A percentile compares a stretch with the other conserved stretches of the same genome.
These are phyloP conservation scores for Apostichopus japonicus DNA, from an alignment of 35 echinoderm and acorn worm genomes.

Conservation along the genomic window DNA sequence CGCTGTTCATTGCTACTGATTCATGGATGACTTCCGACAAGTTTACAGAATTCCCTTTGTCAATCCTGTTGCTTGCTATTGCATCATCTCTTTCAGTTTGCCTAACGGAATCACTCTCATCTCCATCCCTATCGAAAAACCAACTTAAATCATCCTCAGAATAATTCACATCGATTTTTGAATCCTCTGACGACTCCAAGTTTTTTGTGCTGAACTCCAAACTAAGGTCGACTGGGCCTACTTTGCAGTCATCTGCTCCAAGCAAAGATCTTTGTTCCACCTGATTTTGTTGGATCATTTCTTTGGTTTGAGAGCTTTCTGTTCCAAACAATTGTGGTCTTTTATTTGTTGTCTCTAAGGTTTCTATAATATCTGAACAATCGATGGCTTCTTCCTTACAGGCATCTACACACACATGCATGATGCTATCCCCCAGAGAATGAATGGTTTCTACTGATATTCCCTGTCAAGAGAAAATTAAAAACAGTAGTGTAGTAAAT, in stretches of 20 bases:
- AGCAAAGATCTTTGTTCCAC: neutral
- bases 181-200: neutral
- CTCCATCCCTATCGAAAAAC: neutral
- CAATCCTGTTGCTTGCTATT: neutral
- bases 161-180: neutral
- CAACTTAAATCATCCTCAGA: neutral
- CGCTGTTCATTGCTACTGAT: neutral
- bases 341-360: neutral
- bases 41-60: neutral
- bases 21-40: neutral
- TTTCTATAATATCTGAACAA: constrained; percentile 19
- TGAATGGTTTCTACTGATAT: constrained; percentile 52
- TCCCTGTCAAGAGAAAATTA: constrained; percentile 29
- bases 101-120: neutral
- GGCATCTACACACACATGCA: neutral
- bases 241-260: neutral
- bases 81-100: neutral
- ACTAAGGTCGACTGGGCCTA: neutral
- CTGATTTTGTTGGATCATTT: neutral
- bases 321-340: neutral
- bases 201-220: neutral
- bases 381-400: constrained; percentile 31
- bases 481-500: neutral
- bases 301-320: neutral
- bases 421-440: constrained; percentile 47